Base-by-base conservation (phyloP, 2,113 vertebrate genomes). In the Furnarius figulus region DNA sequence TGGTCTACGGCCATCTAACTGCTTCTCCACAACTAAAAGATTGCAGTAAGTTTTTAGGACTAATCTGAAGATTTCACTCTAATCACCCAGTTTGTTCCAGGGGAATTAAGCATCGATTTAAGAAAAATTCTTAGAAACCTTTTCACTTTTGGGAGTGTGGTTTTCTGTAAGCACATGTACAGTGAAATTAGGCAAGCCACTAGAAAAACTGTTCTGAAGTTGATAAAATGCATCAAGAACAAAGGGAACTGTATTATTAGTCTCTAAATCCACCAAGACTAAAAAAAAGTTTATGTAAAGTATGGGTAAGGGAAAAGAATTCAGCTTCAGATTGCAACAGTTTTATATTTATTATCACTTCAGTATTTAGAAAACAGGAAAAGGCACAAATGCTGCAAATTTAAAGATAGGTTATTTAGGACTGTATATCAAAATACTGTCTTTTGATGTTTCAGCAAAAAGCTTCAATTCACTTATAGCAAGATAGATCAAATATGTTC, bases 401-500 rank as follows among this genome's bases (percentile, higher is more conserved):
- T 65, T 73, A 82, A 77, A 46, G 44, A 14, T 13, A 85, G 52
- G 28, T 65, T 79, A 82, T 56, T 82, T 42, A 25, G 47, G 37
- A 61, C 31, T 9, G 7, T 93, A 10, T 82, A 85, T 75, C 56
- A 81, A 77, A 91, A 94, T 44, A 83, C 21, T 59, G 15, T 63
- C 44, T 86, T 61, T 37, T 7, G 6, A 40, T 13, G 13, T 47
- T 95, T 83, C 71, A 86, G 63, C 31, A 74, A 76, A 83, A 93
- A 59, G n/a, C 35, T 79, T 39, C 3, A 2, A 61, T 63, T 89
- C 72, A 33, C 73, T 91, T 78, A 81, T 3, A 73, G n/a, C 20
- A 90, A 93, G 85, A 94, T 22, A 88, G 89, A 88, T 90, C 75
- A 94, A 94, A 89, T 86, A 90, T 55, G 53, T 78, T 97, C 73